Evolutionary conservation across 2,888 invertebrate genomes (phyloP).

Genomic region (Drosophila anceps): DNA sequence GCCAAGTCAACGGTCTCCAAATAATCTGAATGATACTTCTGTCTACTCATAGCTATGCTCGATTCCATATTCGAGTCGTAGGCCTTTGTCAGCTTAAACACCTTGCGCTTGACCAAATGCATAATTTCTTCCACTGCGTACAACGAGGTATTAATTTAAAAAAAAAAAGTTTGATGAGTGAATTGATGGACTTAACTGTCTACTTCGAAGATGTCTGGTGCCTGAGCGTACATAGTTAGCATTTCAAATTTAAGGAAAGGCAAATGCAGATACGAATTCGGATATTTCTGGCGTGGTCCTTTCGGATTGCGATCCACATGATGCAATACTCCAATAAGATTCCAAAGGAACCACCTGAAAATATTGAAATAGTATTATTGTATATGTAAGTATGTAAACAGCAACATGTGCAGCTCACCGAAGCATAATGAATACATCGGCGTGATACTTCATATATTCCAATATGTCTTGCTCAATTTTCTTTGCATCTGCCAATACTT

Average conservation of each 20-base stretch:
- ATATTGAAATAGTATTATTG: background rate
- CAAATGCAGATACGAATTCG: slow-evolving; percentile 78
- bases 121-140: slow-evolving; percentile 71
- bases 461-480: slow-evolving; percentile 52
- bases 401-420: slow-evolving; percentile 56
- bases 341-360: slow-evolving; percentile 69
- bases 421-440: slow-evolving; percentile 71
- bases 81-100: slow-evolving; percentile 63
- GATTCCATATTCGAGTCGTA: slow-evolving; percentile 41
- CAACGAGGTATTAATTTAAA: background rate
- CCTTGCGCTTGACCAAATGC: slow-evolving; percentile 69
- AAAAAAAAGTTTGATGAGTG: background rate
- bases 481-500: slow-evolving; percentile 53
- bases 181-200: slow-evolving; percentile 67
- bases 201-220: slow-evolving; percentile 78
- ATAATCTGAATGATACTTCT: slow-evolving; percentile 70
- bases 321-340: slow-evolving; percentile 75
- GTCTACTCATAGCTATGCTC: slow-evolving; percentile 21
- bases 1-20: slow-evolving; percentile 21
- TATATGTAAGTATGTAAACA: background rate
- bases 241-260: slow-evolving; percentile 83
- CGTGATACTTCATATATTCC: slow-evolving; percentile 70
- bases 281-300: slow-evolving; percentile 64
- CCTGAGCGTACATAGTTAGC: slow-evolving; percentile 64
- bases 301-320: slow-evolving; percentile 71